Evolutionary conservation across 2,113 vertebrate genomes (phyloP), one percentile per base, ranked within the genome.

Genomic region (Menidia beryllina): DNA sequence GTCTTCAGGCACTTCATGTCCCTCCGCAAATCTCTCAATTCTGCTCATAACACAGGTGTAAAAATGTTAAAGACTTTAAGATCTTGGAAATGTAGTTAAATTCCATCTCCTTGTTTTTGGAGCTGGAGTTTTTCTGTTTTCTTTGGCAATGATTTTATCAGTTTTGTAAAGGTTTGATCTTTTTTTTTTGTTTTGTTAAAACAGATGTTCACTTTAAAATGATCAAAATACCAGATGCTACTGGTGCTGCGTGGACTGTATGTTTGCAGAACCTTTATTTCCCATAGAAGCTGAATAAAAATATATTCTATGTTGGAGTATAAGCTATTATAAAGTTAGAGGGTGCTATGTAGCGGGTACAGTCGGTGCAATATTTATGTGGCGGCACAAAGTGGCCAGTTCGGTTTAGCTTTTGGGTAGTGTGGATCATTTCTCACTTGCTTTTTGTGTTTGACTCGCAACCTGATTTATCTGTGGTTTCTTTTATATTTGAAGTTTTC

Each of bases 331-430:
- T 90, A 83, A 79, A 82, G 72, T 70, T 87, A 87, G 84, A 75
- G 69, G 73, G 70, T 80, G 75, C 82, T 84, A 89, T 92, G 85
- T 91, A 89, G 88, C 82, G 72, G 86, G 83, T 90, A 85, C 69
- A 85, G 86, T 86, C 87, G 85, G 93, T 94, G 93, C 91, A 94
- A 94, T 94, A 93, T 90, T 91, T 90, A 76, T 87, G 88, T 91
- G 88, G 52, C 79, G 85, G 69, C 74, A 63, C 72, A 75, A 74
- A 82, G 64, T 72, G 69, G 79, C 63, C 73, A 43, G 50, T 76
- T 76, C 67, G 83, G 72, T 81, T 77, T 75, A 68, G 78, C 78
- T 88, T 90, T 88, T 67, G 86, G 68, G 77, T 19, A 57, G 80
- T 51, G 69, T 82, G 69, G 41, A 69, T 67, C 62, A 61, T 79